These are phyloP conservation scores for Colossoma macropomum DNA, from an alignment of 2,113 vertebrate species.

Conservation along the genomic window DNA sequence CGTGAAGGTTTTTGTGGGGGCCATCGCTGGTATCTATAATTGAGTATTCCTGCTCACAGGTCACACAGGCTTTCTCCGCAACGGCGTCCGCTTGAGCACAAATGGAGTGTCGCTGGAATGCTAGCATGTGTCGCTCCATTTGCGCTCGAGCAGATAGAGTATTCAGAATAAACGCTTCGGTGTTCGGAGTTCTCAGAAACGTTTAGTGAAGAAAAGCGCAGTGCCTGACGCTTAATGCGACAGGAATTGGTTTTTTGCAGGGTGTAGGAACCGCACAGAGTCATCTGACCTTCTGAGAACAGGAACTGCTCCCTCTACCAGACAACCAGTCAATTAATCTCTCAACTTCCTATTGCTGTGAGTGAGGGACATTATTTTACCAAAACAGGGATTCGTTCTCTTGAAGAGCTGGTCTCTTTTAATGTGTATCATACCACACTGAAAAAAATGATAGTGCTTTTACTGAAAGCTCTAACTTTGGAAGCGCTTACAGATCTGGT, in stretches of 20 bases:
- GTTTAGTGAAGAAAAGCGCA: background rate
- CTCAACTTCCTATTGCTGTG: background rate
- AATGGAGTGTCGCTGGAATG: too few species aligned
- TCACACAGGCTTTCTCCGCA: conserved; percentile 22
- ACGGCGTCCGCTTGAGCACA: background rate
- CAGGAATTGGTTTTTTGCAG: background rate
- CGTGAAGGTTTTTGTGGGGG: conserved; percentile 25
- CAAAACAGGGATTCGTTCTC: background rate
- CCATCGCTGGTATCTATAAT: conserved; percentile 55
- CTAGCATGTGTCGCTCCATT: conserved; percentile 43
- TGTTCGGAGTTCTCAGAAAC: background rate
- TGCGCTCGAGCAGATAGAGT: conserved; percentile 27
- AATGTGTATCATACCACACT: background rate
- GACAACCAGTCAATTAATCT: background rate
- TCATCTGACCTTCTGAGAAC: background rate
- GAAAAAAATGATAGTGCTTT: background rate
- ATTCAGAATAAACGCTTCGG: background rate
- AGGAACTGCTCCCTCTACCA: background rate
- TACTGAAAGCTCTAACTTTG: too few species aligned
- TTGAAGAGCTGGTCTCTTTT: background rate
- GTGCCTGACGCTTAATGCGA: background rate
- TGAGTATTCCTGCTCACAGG: conserved; percentile 36
- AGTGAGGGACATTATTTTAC: background rate
- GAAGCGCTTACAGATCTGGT: too few species aligned
- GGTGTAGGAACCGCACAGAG: background rate